Base-by-base conservation (phyloP, 2,113 vertebrate genomes). In the Oreocharis arfaki region DNA sequence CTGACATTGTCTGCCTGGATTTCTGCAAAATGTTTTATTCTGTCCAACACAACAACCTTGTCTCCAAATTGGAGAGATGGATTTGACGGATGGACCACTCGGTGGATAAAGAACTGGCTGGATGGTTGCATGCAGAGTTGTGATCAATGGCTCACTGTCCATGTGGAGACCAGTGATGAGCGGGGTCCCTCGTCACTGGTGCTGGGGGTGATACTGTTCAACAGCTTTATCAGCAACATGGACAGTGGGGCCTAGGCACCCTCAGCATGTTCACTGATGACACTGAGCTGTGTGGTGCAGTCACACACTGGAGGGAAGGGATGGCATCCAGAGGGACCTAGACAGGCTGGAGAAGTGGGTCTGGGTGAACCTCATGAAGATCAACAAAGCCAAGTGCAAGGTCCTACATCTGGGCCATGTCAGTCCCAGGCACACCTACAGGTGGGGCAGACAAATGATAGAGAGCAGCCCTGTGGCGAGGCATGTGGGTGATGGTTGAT, bases 121-220 rank as follows among this genome's bases (percentile, higher is more conserved):
- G 30, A n/a, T 70, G 53, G 65, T 35, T 1, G 3, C 79, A 49
- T 0, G 1, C 35, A 50, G 53, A 41, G 30, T 23, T 69, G 37
- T 15, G 23, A 41, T 28, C 19, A n/a, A n/a, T 0, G 0, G 30
- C 35, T 41, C 19, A 50, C 49, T 49, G 44, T 19, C 53, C 65
- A 23, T 0, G 0, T 15, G 79, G 42, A 69, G 18, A 23, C 19
- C 23, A n/a, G n/a, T n/a, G n/a, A n/a, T n/a, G n/a, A n/a, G n/a
- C 21, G n/a, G 7, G 78, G 35, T 57, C 14, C 7, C 64, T 69
- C 0, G 0, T 57, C n/a, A 56, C 61, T 32, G 28, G 24, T 41
- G 15, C 35, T 30, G 44, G 24, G 35, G 30, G 7, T 59, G 35
- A 59, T 18, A 11, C 11, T 49, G 23, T 50, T 49, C 14, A 23